These are phyloP conservation scores for Macropus fuliginosus DNA, from an alignment of 2,797 vertebrate species.

Conservation along the genomic window DNA sequence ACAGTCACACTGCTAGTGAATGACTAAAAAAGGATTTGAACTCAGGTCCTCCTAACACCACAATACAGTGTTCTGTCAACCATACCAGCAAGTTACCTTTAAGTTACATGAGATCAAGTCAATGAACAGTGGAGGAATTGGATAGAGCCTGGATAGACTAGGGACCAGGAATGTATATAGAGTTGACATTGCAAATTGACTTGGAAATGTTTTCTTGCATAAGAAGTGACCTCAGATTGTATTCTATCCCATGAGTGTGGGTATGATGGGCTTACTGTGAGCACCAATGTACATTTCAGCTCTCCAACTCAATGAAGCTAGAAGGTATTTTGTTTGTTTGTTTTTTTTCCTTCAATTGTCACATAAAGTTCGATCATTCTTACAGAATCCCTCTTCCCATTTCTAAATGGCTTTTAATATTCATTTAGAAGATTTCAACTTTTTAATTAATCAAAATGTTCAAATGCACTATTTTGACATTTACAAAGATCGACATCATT, in stretches of 20 bases:
- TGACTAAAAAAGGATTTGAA: neutral
- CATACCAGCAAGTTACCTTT: neutral
- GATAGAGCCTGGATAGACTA: neutral
- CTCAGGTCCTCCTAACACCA: neutral
- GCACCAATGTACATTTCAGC: neutral
- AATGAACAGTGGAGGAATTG: neutral
- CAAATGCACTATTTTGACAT: slow-evolving; percentile 59
- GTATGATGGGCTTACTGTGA: neutral
- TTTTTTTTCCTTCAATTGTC: neutral
- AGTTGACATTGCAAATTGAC: neutral
- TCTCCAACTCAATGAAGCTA: neutral
- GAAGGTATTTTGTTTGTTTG: neutral
- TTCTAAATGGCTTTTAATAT: slow-evolving; percentile 56
- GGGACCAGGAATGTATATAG: neutral
- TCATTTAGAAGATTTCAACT: slow-evolving; percentile 48
- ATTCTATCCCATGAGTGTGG: neutral
- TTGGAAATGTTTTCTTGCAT: neutral
- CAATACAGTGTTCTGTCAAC: neutral
- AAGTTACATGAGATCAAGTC: neutral
- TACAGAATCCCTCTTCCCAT: neutral
- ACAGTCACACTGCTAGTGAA: neutral
- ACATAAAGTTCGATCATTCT: slow-evolving; percentile 18
- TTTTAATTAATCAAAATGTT: slow-evolving; percentile 66
- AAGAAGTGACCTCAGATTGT: neutral
- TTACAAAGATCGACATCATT: slow-evolving; percentile 67